A percentile compares a stretch with the other conserved stretches of the same genome.
phyloP scores from a whole-genome alignment of 2,113 vertebrate genomes.

The Pao palembangensis region DNA sequence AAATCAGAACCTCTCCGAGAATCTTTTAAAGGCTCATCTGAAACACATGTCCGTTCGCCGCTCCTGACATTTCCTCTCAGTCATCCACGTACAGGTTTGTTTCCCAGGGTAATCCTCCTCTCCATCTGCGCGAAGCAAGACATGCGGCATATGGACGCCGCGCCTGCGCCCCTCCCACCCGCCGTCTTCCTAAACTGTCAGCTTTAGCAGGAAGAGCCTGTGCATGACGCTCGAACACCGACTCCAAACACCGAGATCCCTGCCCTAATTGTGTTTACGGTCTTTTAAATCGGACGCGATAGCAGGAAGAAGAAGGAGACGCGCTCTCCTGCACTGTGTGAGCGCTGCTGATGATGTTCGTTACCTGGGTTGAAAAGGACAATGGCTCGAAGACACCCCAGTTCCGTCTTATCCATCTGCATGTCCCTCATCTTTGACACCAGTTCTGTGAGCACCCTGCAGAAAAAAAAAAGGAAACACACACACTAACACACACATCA shows the following conservation, averaged over 20 bases:
- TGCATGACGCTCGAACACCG: no score
- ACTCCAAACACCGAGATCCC: no score
- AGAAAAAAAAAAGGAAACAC: slow-evolving; percentile 21
- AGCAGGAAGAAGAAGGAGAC: background rate
- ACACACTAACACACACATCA: background rate
- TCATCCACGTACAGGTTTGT: background rate
- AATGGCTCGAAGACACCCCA: slow-evolving; percentile 95
- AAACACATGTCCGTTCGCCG: background rate
- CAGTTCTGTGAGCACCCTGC: slow-evolving; percentile 94
- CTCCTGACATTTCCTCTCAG: background rate
- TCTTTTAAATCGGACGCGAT: background rate
- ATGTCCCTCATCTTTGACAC: slow-evolving; percentile 99
- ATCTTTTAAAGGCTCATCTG: background rate
- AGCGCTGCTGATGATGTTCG: no score
- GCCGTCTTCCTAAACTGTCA: background rate
- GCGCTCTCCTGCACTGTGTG: no score
- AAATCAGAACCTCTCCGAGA: no score
- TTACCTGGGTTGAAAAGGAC: slow-evolving; percentile 97
- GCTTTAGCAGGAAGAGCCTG: no score
- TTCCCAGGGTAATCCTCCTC: background rate
- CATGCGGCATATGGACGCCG: background rate
- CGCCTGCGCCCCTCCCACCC: background rate
- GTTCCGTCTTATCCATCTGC: slow-evolving; percentile 99
- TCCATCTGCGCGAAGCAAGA: background rate
- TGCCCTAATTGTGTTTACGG: background rate